A percentile compares a stretch with the other conserved stretches of the same genome.
These are phyloP conservation scores for Leptinotarsa juncta DNA, from an alignment of 2,888 invertebrate species.

Conservation along the genomic window DNA sequence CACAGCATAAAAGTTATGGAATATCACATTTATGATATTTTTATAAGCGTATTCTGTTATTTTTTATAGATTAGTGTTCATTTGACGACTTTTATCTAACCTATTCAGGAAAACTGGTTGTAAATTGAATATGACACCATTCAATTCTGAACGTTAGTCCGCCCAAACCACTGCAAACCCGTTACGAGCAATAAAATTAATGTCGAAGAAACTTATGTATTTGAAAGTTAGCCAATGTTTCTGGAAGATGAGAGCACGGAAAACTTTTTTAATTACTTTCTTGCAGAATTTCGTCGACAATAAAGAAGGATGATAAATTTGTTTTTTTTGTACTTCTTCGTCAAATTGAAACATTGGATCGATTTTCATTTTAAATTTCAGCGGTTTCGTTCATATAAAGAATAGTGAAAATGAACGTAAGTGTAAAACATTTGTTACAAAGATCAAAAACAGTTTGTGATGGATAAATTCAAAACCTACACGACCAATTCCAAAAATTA, in stretches of 20 bases:
- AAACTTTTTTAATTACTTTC: slow-evolving; percentile 43
- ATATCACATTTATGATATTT: too few species aligned
- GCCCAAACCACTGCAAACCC: background rate
- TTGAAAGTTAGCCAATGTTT: slow-evolving; percentile 26
- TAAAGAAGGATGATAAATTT: slow-evolving; percentile 39
- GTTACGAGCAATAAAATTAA: slow-evolving; percentile 16
- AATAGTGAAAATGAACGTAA: too few species aligned
- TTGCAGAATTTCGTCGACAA: slow-evolving; percentile 30
- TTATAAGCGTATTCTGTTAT: too few species aligned
- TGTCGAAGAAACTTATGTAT: slow-evolving; percentile 21
- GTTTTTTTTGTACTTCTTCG: slow-evolving; percentile 29
- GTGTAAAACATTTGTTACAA: too few species aligned
- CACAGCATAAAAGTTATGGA: too few species aligned
- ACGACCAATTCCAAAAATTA: too few species aligned
- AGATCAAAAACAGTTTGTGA: too few species aligned
- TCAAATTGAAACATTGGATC: background rate
- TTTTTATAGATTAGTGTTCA: background rate
- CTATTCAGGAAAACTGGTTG: background rate
- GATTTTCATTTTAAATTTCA: background rate
- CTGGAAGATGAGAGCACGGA: slow-evolving; percentile 30
- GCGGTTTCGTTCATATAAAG: background rate
- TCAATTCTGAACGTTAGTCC: background rate
- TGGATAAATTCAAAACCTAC: too few species aligned
- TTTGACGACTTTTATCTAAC: background rate
- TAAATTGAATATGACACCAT: background rate